phyloP scores from a whole-genome alignment of 2,113 vertebrate genomes.

The Sylvilagus bachmani region DNA sequence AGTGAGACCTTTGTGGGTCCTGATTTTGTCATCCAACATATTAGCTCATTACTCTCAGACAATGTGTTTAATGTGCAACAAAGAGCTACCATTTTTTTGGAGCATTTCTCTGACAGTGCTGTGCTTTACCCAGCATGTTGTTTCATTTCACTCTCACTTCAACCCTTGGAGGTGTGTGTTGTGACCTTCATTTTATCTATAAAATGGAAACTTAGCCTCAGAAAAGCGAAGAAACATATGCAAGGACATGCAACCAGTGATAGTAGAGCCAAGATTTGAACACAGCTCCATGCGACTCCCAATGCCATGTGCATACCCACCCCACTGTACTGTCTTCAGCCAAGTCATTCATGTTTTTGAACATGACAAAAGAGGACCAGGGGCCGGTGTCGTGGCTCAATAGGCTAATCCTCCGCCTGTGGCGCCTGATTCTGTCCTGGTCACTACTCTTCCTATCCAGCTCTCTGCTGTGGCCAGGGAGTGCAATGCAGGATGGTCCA shows the following conservation, averaged over 20 bases:
- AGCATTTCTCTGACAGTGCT: background rate
- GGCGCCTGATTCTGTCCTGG: too few species aligned
- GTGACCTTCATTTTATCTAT: background rate
- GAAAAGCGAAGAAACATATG: background rate
- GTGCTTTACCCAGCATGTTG: rapidly evolving
- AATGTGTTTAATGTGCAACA: background rate
- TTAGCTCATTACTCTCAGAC: constrained; percentile 53
- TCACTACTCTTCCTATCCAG: too few species aligned
- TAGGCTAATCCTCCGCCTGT: too few species aligned
- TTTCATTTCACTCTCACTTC: background rate
- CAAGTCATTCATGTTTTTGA: background rate
- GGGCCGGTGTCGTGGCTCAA: too few species aligned
- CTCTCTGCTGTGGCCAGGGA: too few species aligned
- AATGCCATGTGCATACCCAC: background rate
- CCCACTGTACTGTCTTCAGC: rapidly evolving
- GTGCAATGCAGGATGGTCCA: too few species aligned
- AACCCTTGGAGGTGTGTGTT: background rate
- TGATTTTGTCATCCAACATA: constrained; percentile 20
- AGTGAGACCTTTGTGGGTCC: constrained; percentile 28
- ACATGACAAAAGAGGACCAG: background rate
- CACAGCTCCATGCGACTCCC: background rate
- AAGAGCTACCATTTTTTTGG: background rate
- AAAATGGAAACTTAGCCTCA: background rate
- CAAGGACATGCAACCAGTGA: background rate
- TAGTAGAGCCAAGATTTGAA: background rate